Evolutionary conservation across 1,140 invertebrate genomes (phyloP).

Genomic region (Maconellicoccus hirsutus): DNA sequence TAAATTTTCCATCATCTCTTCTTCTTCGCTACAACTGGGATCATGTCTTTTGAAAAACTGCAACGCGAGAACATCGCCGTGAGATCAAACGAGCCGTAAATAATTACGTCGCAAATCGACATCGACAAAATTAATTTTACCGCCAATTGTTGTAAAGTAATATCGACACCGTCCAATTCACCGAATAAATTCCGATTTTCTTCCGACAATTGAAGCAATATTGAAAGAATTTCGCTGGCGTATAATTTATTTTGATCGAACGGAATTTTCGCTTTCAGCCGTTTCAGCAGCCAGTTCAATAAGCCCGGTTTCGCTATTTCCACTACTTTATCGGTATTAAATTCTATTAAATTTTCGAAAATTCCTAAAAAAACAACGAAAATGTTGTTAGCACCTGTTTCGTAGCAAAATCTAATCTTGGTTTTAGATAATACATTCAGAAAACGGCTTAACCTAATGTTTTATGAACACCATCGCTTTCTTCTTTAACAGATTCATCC

Average conservation of each 20-base stretch:
- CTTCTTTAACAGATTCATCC: conserved; percentile 88
- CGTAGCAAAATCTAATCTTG: no score
- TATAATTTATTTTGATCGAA: conserved; percentile 97
- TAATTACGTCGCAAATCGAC: no score
- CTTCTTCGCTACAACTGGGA: conserved; percentile 78
- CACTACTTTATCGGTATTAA: conserved; percentile 65
- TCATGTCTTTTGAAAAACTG: conserved; percentile 91
- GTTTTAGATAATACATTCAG: neutral
- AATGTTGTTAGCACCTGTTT: no score
- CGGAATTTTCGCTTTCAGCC: conserved; percentile 70
- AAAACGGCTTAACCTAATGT: conserved; percentile 54
- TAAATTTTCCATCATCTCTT: conserved; percentile 98
- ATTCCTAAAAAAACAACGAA: conserved; percentile 49
- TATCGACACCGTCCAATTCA: conserved; percentile 91
- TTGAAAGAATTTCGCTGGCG: conserved; percentile 89
- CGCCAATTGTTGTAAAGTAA: conserved; percentile 86
- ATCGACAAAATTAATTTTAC: conserved; percentile 39
- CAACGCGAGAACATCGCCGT: conserved; percentile 30
- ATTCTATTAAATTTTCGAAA: conserved; percentile 87
- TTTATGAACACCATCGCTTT: conserved; percentile 92
- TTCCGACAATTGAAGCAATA: conserved; percentile 80
- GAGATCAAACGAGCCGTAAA: no score
- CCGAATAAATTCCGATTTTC: conserved; percentile 75
- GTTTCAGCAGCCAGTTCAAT: conserved; percentile 81
- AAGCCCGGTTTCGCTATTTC: conserved; percentile 83